Conservation (phyloP, 2,797 vertebrate genomes). For the Mormyrus hasselquistii region DNA sequence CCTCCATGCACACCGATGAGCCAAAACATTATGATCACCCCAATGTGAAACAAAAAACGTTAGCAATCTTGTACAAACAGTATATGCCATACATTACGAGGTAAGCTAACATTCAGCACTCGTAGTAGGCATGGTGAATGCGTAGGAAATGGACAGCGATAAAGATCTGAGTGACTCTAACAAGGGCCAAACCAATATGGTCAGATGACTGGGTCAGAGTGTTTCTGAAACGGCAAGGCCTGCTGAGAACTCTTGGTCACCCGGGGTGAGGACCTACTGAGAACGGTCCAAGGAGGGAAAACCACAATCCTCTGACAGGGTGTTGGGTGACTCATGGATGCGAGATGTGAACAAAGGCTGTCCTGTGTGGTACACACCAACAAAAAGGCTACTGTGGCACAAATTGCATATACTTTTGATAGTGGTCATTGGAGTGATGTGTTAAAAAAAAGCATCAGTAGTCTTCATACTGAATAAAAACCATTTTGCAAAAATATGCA, state of each 20-base stretch:
- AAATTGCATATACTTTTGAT: background rate
- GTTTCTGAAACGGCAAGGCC: background rate
- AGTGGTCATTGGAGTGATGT: background rate
- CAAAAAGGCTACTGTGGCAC: background rate
- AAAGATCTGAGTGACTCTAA: background rate
- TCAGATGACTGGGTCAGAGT: background rate
- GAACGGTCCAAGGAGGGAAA: background rate
- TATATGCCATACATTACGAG: background rate
- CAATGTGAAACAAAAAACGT: background rate
- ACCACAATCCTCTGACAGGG: background rate
- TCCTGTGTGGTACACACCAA: background rate
- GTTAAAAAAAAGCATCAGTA: background rate
- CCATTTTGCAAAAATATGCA: background rate
- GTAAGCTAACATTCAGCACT: background rate
- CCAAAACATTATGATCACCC: background rate
- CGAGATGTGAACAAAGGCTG: background rate
- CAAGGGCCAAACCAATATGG: background rate
- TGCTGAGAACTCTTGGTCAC: background rate
- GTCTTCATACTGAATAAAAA: background rate
- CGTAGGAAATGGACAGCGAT: background rate
- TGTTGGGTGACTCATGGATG: background rate
- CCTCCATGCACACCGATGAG: background rate
- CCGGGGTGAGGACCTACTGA: background rate
- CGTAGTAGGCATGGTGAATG: background rate
- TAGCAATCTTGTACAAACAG: background rate